Evolutionary conservation across 1,140 invertebrate genomes (phyloP).

Genomic region (Vanessa tameamea): DNA sequence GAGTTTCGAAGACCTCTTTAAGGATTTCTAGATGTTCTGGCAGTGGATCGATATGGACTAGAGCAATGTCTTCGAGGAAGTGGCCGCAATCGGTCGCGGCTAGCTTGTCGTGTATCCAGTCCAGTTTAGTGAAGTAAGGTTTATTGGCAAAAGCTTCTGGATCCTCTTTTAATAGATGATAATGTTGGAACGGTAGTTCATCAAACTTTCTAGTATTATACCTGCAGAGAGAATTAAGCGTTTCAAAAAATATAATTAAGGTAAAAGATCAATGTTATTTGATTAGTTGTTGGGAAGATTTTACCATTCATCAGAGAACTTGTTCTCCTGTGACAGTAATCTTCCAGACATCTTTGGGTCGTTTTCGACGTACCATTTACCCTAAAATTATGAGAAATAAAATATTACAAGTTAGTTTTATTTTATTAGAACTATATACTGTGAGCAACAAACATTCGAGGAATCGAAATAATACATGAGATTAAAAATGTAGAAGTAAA

Average conservation of each 20-base stretch:
- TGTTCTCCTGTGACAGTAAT: slow-evolving; percentile 78
- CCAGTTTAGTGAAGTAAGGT: slow-evolving; percentile 83
- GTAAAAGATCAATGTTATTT: not conserved
- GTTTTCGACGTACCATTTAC: slow-evolving; percentile 81
- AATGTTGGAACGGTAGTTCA: slow-evolving; percentile 89
- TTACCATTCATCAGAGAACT: slow-evolving; percentile 77
- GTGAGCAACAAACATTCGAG: no score
- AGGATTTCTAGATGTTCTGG: slow-evolving; percentile 83
- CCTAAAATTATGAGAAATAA: slow-evolving; percentile 62
- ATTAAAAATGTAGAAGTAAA: no score
- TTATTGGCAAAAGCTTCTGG: slow-evolving; percentile 66
- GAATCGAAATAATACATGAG: no score
- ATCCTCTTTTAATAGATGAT: slow-evolving; percentile 70
- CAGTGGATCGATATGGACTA: slow-evolving; percentile 74
- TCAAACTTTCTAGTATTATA: slow-evolving; percentile 90
- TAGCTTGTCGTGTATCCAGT: slow-evolving; percentile 89
- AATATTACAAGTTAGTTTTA: not conserved
- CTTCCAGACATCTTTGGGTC: slow-evolving; percentile 78
- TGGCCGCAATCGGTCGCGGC: slow-evolving; percentile 84
- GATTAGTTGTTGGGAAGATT: not conserved
- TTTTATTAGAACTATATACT: not conserved
- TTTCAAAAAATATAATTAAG: not conserved
- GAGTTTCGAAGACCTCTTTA: slow-evolving; percentile 84
- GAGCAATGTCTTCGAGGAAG: slow-evolving; percentile 84
- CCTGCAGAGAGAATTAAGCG: slow-evolving; percentile 63